These are phyloP conservation scores for Glyptemys insculpta DNA, from an alignment of 2,797 vertebrate species.

Conservation along the genomic window DNA sequence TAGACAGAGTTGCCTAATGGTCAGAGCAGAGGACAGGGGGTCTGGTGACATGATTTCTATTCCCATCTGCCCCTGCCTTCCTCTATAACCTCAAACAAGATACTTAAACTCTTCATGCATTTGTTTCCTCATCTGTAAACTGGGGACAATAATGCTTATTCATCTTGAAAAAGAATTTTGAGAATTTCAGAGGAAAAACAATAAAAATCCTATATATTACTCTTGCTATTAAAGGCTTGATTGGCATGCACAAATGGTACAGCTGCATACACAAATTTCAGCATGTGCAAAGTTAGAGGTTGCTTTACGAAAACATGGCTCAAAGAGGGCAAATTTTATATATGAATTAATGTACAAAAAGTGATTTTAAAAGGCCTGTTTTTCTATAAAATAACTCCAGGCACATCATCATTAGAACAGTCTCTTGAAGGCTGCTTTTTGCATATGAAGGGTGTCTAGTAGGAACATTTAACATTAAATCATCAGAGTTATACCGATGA, in stretches of 20 bases:
- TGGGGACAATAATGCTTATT: neutral
- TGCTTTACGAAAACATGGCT: neutral
- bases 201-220: neutral
- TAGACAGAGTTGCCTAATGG: neutral
- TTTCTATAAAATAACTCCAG: neutral
- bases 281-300: neutral
- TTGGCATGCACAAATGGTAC: neutral
- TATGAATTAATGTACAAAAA: neutral
- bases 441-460: neutral
- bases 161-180: neutral
- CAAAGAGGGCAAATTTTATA: neutral
- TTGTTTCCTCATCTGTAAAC: neutral
- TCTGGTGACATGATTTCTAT: neutral
- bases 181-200: neutral
- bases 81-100: neutral
- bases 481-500: neutral
- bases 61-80: neutral
- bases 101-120: neutral
- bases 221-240: neutral
- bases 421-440: neutral
- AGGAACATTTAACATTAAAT: neutral
- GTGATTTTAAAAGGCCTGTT: neutral
- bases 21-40: neutral
- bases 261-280: neutral
- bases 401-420: neutral